These are phyloP conservation scores for Micromys minutus DNA, from an alignment of 2,113 vertebrate species.

Conservation along the genomic window DNA sequence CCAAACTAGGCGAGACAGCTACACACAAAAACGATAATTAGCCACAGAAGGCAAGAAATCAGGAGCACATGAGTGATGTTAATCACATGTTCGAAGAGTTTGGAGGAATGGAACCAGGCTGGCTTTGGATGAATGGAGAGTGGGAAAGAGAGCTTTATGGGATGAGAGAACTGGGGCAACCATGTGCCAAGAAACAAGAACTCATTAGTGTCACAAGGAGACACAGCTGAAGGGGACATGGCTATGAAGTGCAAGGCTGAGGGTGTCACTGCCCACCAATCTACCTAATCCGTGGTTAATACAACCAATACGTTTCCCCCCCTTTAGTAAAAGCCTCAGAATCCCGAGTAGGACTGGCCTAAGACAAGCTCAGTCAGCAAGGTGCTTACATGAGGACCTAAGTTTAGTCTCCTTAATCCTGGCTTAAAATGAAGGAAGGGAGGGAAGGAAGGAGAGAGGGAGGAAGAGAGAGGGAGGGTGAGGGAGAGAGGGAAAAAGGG, in stretches of 20 bases:
- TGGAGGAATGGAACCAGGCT: constrained; percentile 24
- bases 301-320: background rate
- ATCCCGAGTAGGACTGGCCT: background rate
- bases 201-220: constrained; percentile 25
- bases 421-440: background rate
- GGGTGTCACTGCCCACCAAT: background rate
- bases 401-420: background rate
- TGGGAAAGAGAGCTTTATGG: constrained; percentile 20
- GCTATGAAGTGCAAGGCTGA: background rate
- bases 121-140: constrained; percentile 21
- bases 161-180: background rate
- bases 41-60: constrained; percentile 59
- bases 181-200: constrained; percentile 38
- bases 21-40: constrained; percentile 63
- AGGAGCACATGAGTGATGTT: constrained; percentile 27
- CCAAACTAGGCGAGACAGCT: constrained; percentile 45
- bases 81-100: constrained; percentile 41
- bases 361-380: background rate
- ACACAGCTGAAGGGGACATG: background rate
- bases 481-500: no score
- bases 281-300: background rate
- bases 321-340: background rate
- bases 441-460: background rate
- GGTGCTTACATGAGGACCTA: background rate
- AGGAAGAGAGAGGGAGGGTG: no score